Conservation (phyloP, 1,140 invertebrate genomes). For the Yoshiicerus persimilis region DNA sequence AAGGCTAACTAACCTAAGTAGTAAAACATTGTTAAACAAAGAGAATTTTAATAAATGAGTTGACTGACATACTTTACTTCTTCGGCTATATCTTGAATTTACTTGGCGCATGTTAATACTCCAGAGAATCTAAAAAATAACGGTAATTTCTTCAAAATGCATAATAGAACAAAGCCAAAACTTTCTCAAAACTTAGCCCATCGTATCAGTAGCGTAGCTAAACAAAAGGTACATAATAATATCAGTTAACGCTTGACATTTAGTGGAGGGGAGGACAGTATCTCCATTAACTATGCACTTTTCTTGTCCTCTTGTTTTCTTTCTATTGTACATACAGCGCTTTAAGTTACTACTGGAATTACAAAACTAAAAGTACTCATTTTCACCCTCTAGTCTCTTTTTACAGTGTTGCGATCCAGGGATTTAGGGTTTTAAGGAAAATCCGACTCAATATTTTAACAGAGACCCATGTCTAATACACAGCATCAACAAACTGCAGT, state of each 20-base stretch:
- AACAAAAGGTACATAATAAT: neutral
- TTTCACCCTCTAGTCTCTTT: no score
- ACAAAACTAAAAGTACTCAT: no score
- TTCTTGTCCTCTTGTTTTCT: neutral
- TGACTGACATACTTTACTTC: neutral
- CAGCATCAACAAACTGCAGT: no score
- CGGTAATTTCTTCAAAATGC: neutral
- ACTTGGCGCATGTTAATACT: neutral
- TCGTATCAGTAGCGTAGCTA: neutral
- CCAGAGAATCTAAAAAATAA: neutral
- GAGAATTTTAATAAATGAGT: constrained; percentile 1
- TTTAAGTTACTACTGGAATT: no score
- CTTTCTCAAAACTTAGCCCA: neutral
- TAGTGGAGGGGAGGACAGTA: neutral
- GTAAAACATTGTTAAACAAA: neutral
- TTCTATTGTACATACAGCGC: neutral
- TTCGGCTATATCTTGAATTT: neutral
- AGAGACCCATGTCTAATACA: no score
- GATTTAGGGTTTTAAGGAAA: no score
- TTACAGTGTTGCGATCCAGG: no score
- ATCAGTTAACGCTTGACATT: neutral
- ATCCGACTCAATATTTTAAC: no score
- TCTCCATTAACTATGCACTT: neutral
- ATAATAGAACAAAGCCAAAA: neutral
- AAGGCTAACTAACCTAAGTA: neutral